Base-by-base conservation (phyloP, 53 echinoderm and acorn worm genomes). In the Paelopatides confundens region DNA sequence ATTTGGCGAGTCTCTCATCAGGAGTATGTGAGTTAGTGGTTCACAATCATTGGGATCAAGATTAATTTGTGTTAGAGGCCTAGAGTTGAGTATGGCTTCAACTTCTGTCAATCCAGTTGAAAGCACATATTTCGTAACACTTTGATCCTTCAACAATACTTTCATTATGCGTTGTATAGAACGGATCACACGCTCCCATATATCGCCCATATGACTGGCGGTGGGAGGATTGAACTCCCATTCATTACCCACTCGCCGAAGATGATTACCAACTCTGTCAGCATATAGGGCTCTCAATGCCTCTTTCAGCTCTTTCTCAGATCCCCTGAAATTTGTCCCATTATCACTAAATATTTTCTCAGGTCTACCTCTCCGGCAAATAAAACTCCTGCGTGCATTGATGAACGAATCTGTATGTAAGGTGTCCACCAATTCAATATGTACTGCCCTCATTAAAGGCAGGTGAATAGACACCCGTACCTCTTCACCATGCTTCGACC, bases 351-450 rank as follows among this genome's bases (percentile, higher is more conserved):
- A 12, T 7, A 94, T 86, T 43, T 86, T 86, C 32, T 86, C 86
- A 13, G 92, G 94, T 10, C 15, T 69, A 0, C 94, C 94, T 65
- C 91, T 70, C 26, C 89, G 36, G 35, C 35, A 49, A 43, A 82
- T 76, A 38, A 91, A 89, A 39, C 94, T 43, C 58, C 89, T 78
- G 34, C 91, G 48, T 17, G 86, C 87, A 32, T 86, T 86, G 9
- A 94, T 63, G 77, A 94, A 94, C 5, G 92, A 89, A 67, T 94
- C 92, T 9, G 89, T 91, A 32, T 95, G 91, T 65, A 93, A n/a
- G 10, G 91, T 92, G 33, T 89, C 30, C 2, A 87, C 85, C 48
- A 81, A 52, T 23, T 95, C 93, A 1, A 95, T 43, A 15, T 95
- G 95, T n/a, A 95, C 85, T 32, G 95, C 92, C 65, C 90, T 77